phyloP scores from a whole-genome alignment of 2,113 vertebrate species.

The Chloropsis hardwickii region DNA sequence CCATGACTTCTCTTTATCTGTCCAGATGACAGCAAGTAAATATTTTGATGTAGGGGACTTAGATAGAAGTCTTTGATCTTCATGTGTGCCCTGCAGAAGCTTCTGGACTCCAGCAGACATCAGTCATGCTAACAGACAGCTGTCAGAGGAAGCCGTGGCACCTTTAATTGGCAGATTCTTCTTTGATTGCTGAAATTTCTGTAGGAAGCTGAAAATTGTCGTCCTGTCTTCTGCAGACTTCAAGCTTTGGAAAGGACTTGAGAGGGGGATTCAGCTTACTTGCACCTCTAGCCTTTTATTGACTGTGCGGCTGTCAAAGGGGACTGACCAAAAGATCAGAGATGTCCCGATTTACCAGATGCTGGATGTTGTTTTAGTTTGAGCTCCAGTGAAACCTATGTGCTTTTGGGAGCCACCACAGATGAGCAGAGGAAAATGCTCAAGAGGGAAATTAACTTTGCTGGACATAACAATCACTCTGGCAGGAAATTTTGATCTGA shows the following conservation, averaged over 20 bases:
- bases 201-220: background rate
- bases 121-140: background rate
- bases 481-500: background rate
- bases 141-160: background rate
- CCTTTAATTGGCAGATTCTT: background rate
- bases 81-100: conserved; percentile 20
- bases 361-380: conserved; percentile 40
- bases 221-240: background rate
- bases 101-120: conserved; percentile 10
- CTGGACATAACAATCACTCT: background rate
- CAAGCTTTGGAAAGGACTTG: background rate
- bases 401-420: conserved; percentile 34
- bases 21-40: conserved; percentile 59
- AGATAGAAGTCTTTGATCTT: conserved; percentile 57
- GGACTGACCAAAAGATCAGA: conserved; percentile 39
- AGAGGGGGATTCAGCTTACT: background rate
- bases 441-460: conserved; percentile 15
- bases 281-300: background rate
- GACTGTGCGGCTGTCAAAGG: conserved; percentile 10
- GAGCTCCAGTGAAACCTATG: conserved; percentile 5
- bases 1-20: conserved; percentile 46
- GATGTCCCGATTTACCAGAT: background rate
- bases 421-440: conserved; percentile 27
- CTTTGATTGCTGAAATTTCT: background rate
- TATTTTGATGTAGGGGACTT: conserved; percentile 48